phyloP scores from a whole-genome alignment of 64 coral and sea anemone genomes.

The Platygyra sinensis region DNA sequence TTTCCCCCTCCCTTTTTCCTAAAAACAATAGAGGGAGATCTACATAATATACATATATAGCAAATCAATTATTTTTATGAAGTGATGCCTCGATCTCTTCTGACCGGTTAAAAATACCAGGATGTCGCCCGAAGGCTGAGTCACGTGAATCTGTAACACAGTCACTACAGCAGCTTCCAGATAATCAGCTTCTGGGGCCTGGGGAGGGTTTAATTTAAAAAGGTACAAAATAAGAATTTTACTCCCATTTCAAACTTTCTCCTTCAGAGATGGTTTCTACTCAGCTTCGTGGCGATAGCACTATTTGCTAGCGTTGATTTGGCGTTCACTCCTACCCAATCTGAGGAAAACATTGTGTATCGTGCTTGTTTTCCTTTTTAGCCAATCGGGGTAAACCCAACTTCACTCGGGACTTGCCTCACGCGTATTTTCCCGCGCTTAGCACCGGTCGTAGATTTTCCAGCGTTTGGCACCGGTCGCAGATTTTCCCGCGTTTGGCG shows the following conservation, averaged over 20 bases:
- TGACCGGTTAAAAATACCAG: slow-evolving; percentile 96
- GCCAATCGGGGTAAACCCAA: no score
- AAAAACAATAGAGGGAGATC: background rate
- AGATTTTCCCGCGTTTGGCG: no score
- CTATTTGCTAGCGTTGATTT: no score
- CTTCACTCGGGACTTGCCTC: no score
- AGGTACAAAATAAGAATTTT: background rate
- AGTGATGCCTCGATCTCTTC: slow-evolving; percentile 91
- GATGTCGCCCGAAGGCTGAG: slow-evolving; percentile 89
- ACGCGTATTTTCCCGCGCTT: no score
- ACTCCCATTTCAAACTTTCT: background rate
- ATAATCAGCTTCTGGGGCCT: slow-evolving; percentile 99
- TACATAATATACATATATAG: background rate
- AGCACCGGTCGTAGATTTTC: no score
- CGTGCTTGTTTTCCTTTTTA: no score
- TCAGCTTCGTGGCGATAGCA: no score
- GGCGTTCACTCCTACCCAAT: no score
- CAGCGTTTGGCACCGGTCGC: no score
- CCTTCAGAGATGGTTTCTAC: background rate
- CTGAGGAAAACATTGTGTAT: no score
- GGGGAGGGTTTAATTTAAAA: background rate
- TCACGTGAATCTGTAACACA: slow-evolving; percentile 96
- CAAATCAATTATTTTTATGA: background rate
- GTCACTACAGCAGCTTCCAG: slow-evolving; percentile 92
- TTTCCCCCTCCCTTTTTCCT: background rate